Percentiles rank a stretch among this genome's conserved stretches.
Conservation (phyloP, 2,797 vertebrate genomes). For the Sphenodon punctatus region DNA sequence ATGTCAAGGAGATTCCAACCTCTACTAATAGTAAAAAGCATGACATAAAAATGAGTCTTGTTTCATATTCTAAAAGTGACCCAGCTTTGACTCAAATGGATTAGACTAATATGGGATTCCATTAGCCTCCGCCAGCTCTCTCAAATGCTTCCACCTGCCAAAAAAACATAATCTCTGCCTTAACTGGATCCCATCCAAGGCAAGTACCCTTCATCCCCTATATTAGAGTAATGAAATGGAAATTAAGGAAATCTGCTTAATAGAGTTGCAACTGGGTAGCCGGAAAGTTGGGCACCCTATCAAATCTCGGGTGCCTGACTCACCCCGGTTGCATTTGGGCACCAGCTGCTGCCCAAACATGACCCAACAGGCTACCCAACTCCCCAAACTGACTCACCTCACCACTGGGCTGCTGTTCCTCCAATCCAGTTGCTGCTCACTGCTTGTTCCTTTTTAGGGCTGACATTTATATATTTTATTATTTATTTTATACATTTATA, state of each 20-base stretch:
- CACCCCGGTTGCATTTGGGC: too few species aligned
- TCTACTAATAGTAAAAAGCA: background rate
- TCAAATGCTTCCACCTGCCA: conserved; percentile 4
- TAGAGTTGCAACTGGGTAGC: too few species aligned
- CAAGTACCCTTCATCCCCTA: conserved; percentile 4
- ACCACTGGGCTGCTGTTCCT: too few species aligned
- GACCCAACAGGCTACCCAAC: too few species aligned
- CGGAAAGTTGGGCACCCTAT: too few species aligned
- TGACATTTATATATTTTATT: too few species aligned
- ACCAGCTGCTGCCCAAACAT: too few species aligned
- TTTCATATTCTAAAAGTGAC: conserved; percentile 16
- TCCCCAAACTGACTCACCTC: too few species aligned
- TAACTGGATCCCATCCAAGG: conserved; percentile 2
- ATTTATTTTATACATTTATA: too few species aligned
- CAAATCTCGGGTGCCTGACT: too few species aligned
- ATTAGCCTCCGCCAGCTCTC: conserved; percentile 9
- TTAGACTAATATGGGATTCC: background rate
- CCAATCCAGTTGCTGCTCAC: too few species aligned
- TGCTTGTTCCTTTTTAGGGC: conserved; percentile 5
- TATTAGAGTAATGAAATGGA: conserved; percentile 27
- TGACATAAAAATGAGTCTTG: conserved; percentile 1
- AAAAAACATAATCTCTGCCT: conserved; percentile 20
- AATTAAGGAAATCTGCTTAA: conserved; percentile 40
- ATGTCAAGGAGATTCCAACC: background rate
- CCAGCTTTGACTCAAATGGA: conserved; percentile 16